Conservation (phyloP, 2,888 invertebrate genomes). For the Hipparchia sbordonii region DNA sequence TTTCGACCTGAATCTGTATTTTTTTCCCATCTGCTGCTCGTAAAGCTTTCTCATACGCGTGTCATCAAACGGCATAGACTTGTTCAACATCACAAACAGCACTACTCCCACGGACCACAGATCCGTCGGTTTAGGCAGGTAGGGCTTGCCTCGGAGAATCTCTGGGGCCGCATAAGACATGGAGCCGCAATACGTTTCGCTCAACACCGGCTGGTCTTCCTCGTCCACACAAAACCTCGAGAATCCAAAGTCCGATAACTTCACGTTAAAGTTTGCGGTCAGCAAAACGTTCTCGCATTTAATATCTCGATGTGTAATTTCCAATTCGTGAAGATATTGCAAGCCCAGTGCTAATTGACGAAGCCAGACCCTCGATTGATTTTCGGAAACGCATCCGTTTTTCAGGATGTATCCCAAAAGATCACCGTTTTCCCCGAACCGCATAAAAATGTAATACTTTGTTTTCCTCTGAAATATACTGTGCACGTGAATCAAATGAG, state of each 20-base stretch:
- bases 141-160: slow-evolving; percentile 89
- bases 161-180: slow-evolving; percentile 95
- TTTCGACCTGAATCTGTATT: slow-evolving; percentile 85
- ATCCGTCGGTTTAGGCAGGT: slow-evolving; percentile 88
- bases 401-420: slow-evolving; percentile 87
- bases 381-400: slow-evolving; percentile 86
- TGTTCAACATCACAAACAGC: slow-evolving; percentile 92
- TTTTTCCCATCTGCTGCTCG: slow-evolving; percentile 83
- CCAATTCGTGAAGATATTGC: slow-evolving; percentile 88
- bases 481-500: slow-evolving; percentile 90
- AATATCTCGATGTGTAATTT: slow-evolving; percentile 90
- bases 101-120: slow-evolving; percentile 92
- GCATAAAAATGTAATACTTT: slow-evolving; percentile 91
- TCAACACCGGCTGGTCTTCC: slow-evolving; percentile 74
- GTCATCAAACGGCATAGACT: slow-evolving; percentile 92
- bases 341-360: slow-evolving; percentile 86
- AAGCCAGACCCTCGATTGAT: slow-evolving; percentile 87
- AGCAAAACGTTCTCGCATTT: slow-evolving; percentile 92
- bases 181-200: slow-evolving; percentile 93
- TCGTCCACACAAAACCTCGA: slow-evolving; percentile 78
- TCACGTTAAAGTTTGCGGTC: slow-evolving; percentile 88
- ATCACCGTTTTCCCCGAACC: slow-evolving; percentile 90
- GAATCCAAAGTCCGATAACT: slow-evolving; percentile 93
- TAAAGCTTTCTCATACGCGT: slow-evolving; percentile 88
- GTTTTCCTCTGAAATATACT: slow-evolving; percentile 88